phyloP scores from a whole-genome alignment of 2,113 vertebrate species.

The Hippopotamus amphibius region DNA sequence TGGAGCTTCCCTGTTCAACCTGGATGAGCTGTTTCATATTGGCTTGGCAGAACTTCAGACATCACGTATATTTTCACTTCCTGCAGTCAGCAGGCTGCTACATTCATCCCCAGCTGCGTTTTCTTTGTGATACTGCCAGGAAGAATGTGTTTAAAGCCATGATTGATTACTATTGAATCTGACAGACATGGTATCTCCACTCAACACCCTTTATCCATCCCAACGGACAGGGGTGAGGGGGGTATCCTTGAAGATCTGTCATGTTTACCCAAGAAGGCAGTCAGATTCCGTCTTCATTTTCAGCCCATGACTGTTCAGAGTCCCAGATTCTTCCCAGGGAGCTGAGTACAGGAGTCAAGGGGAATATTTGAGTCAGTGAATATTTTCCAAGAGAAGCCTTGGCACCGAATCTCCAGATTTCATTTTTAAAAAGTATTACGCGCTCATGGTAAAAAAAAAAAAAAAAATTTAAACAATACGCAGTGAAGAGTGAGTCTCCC shows the following conservation, averaged over 20 bases:
- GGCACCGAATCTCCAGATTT: not conserved
- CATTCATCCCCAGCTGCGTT: not conserved
- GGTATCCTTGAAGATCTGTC: not conserved
- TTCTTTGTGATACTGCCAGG: not conserved
- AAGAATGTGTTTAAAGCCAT: not conserved
- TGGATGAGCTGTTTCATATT: not conserved
- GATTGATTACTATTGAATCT: not conserved
- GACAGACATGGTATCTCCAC: not conserved
- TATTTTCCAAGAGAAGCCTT: slow-evolving; percentile 51
- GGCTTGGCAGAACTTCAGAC: not conserved
- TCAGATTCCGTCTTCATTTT: not conserved
- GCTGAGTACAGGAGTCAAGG: not conserved
- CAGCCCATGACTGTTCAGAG: not conserved
- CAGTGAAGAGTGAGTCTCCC: not conserved
- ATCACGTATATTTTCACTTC: not conserved
- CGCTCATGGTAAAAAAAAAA: not conserved
- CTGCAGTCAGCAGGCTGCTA: not conserved
- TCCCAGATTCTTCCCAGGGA: not conserved
- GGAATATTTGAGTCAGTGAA: not conserved
- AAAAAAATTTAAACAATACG: not conserved
- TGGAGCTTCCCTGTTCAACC: not conserved
- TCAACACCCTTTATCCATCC: not conserved
- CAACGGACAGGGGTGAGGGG: not conserved
- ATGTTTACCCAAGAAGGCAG: not conserved
- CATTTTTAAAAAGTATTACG: not conserved